phyloP scores from a whole-genome alignment of 2,113 vertebrate genomes.

The Proterorhinus semilunaris region DNA sequence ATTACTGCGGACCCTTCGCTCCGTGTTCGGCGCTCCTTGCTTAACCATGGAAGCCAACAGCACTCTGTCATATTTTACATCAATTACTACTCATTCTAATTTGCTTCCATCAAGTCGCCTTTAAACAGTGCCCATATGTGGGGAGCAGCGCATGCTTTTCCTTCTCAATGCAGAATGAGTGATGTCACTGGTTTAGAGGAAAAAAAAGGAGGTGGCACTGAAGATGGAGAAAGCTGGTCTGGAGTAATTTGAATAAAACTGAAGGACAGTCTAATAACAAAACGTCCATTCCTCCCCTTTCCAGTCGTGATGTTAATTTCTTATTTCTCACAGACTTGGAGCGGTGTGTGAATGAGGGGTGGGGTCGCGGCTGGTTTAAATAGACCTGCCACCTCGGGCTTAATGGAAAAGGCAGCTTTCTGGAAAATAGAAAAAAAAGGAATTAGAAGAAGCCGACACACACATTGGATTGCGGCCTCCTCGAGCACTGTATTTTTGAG shows the following conservation, averaged over 20 bases:
- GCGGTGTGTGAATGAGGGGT: slow-evolving; percentile 90
- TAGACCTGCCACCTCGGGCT: slow-evolving; percentile 97
- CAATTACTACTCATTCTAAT: slow-evolving; percentile 98
- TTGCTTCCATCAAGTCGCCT: slow-evolving; percentile 92
- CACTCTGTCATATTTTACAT: slow-evolving; percentile 99
- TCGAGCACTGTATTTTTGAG: slow-evolving; percentile 99
- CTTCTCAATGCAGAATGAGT: slow-evolving; percentile 81
- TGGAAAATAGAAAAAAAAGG: slow-evolving; percentile 98
- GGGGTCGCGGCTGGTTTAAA: slow-evolving; percentile 95
- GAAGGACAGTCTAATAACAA: slow-evolving; percentile 96
- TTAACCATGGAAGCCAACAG: slow-evolving; percentile 93
- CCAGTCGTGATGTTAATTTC: slow-evolving; percentile 95
- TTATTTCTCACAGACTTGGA: slow-evolving; percentile 90
- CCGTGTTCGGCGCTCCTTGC: slow-evolving; percentile 79
- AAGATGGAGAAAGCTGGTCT: slow-evolving; percentile 46
- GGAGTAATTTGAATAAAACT: slow-evolving; percentile 79
- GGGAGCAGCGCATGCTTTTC: slow-evolving; percentile 72
- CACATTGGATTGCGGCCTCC: slow-evolving; percentile 86
- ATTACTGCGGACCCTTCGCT: slow-evolving; percentile 82
- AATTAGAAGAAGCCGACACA: slow-evolving; percentile 97
- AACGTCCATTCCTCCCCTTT: slow-evolving; percentile 76
- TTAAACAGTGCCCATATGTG: slow-evolving; percentile 95
- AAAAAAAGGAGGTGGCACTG: slow-evolving; percentile 12
- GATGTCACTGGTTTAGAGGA: slow-evolving; percentile 84
- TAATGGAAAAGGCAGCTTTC: slow-evolving; percentile 99